Percentiles rank a stretch among this genome's conserved stretches.
phyloP scores from a whole-genome alignment of 2,113 vertebrate genomes.

The Vanacampus margaritifer region DNA sequence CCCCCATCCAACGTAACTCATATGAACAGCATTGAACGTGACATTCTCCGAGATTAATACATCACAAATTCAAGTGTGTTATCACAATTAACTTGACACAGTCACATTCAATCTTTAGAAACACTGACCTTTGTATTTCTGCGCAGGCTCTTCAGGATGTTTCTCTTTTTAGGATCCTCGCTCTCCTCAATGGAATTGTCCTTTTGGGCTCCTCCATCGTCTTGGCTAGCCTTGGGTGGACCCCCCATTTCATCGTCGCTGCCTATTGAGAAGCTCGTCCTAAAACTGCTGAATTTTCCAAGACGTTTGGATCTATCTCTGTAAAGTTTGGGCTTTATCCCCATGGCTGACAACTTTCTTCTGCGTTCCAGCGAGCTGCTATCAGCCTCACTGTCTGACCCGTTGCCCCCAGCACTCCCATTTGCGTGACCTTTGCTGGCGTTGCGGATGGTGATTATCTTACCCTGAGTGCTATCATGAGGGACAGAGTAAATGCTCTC shows the following conservation, averaged over 20 bases:
- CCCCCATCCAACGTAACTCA: background rate
- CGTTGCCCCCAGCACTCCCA: conserved; percentile 84
- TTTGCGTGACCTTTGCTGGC: conserved; percentile 89
- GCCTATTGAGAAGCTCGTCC: conserved; percentile 85
- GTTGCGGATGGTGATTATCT: conserved; percentile 95
- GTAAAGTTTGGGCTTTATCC: conserved; percentile 83
- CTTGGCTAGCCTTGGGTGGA: conserved; percentile 80
- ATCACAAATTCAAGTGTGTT: background rate
- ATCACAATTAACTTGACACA: background rate
- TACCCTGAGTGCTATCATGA: conserved; percentile 95
- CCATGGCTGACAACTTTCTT: conserved; percentile 73
- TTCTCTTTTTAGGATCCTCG: conserved; percentile 86
- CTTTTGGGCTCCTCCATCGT: conserved; percentile 78
- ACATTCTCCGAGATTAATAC: background rate
- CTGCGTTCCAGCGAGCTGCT: conserved; percentile 86
- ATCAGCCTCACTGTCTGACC: conserved; percentile 93
- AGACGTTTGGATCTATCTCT: conserved; percentile 84
- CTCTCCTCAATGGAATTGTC: conserved; percentile 83
- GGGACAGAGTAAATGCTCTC: conserved; percentile 96
- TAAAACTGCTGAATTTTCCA: conserved; percentile 86
- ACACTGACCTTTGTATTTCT: conserved; percentile 84
- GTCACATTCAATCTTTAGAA: background rate
- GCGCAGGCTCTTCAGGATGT: conserved; percentile 86
- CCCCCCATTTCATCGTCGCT: conserved; percentile 89
- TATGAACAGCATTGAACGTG: background rate